Base-by-base conservation (phyloP, 2,113 vertebrate genomes). In the Peromyscus californicus region DNA sequence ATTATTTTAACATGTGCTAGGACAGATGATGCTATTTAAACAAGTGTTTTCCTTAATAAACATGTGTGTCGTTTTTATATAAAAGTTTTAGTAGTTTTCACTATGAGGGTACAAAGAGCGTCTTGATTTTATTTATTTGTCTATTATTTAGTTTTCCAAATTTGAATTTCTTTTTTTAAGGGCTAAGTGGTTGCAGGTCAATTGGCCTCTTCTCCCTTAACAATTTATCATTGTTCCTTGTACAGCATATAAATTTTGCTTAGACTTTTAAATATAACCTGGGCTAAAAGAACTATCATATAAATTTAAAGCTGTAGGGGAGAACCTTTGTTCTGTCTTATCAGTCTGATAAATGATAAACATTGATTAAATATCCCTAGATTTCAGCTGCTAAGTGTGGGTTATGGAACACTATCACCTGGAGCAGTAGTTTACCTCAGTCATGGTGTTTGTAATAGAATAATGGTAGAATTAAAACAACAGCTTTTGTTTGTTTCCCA, bases 91-190 rank as follows among this genome's bases (percentile, higher is more conserved):
- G 67, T 69, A 93, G 21, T 90, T 97, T 96, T 94, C 45, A 94
- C 98, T 54, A 88, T 57, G 85, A 78, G 59, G 7, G 13, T 2
- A 21, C 42, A 96, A 80, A 94, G 67, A 59, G 72, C 57, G 97
- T 90, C 85, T 85, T 98, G 82, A 95, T 45, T 84, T 96, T 39
- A 83, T 94, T 97, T 96, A 91, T 89, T 92, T 85, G 95, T 39
- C 31, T 59, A 13, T 45, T 94, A 98, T 92, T n/a, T 26, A 95
- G 97, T 93, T 98, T 97, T 98, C 90, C 96, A 97, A 98, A 97
- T 70, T 90, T 97, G 33, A 39, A 48, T 97, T 95, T 88, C 31
- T 95, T 10, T 39, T 92, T 92, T 95, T 84, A 98, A 95, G 57
- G 33, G 86, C 51, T 39, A 95, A 84, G 21, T 91, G 26, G 22